phyloP scores from a whole-genome alignment of 2,113 vertebrate genomes.

The Uropsilus gracilis region DNA sequence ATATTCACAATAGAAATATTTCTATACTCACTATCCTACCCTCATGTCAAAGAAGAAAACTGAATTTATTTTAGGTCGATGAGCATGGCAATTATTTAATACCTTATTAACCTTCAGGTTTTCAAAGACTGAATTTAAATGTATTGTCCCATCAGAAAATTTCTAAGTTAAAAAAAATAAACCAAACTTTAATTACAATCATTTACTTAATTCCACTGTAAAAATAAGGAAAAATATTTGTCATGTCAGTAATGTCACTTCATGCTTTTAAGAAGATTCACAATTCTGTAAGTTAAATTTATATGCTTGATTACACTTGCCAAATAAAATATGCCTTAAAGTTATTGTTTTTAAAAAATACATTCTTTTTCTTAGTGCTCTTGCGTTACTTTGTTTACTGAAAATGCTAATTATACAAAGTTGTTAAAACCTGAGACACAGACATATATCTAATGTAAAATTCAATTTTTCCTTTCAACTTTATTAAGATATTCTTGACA shows the following conservation, averaged over 20 bases:
- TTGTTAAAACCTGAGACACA: neutral
- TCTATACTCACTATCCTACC: neutral
- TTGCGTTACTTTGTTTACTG: neutral
- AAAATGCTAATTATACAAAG: neutral
- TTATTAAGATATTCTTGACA: neutral
- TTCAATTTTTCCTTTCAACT: neutral
- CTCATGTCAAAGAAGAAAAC: neutral
- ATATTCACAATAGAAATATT: neutral
- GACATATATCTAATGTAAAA: neutral
- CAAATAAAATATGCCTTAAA: neutral
- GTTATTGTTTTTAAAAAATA: neutral
- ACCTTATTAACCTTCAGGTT: neutral
- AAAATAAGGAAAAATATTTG: neutral
- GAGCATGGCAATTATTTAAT: neutral
- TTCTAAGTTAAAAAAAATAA: neutral
- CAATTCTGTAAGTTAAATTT: neutral
- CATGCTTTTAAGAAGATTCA: neutral
- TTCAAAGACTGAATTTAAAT: constrained; percentile 23
- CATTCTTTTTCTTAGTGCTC: neutral
- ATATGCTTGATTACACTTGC: neutral
- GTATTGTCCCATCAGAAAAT: neutral
- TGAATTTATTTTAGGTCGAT: neutral
- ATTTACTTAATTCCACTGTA: constrained; percentile 36
- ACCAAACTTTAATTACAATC: neutral
- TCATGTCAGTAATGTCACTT: neutral